Base-by-base conservation (phyloP, 2,797 vertebrate species). In the Hypotaenidia okinawae region DNA sequence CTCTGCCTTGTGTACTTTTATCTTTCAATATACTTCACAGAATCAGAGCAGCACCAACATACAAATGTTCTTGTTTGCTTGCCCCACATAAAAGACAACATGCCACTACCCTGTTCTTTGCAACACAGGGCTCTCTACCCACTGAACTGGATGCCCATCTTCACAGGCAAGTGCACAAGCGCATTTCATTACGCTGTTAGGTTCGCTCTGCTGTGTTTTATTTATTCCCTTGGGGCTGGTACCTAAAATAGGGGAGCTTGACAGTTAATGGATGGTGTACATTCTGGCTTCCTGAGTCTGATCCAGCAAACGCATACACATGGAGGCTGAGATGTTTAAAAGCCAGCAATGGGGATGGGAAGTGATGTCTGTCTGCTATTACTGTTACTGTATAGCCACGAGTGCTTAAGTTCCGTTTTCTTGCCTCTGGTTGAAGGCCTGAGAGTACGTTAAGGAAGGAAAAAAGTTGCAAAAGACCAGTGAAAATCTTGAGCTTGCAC, bases 51-150 rank as follows among this genome's bases (percentile, higher is more conserved):
- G 83, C 89, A 94, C 83, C 93, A 91, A 95, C 77, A 80, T n/a
- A 77, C 28, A 82, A 90, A 89, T 64, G 89, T 63, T 94, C 96
- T 92, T 97, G 87, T 92, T 97, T 97, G 51, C 94, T 95, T 89
- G 39, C 59, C 64, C 90, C 77, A 58, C 87, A 93, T 85, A 83
- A 96, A 96, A 95, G 95, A 66, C 63, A 82, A 73, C 6, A 62
- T 10, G 39, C 39, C 70, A 54, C 69, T 58, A 27, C 23, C 43
- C 63, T 77, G 39, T 87, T 90, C 67, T 83, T 95, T 47, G 84
- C 89, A 89, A 47, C 79, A 70, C 81, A 41, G 76, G 83, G 19
- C 45, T 68, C 45, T 68, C 14, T 72, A 73, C 63, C 66, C 80
- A 67, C 85, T 94, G 84, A 93, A 94, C 77, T 92, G 63, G 64